Conservation (phyloP, 2,797 vertebrate species). For the Melanotaenia maccullochi region DNA sequence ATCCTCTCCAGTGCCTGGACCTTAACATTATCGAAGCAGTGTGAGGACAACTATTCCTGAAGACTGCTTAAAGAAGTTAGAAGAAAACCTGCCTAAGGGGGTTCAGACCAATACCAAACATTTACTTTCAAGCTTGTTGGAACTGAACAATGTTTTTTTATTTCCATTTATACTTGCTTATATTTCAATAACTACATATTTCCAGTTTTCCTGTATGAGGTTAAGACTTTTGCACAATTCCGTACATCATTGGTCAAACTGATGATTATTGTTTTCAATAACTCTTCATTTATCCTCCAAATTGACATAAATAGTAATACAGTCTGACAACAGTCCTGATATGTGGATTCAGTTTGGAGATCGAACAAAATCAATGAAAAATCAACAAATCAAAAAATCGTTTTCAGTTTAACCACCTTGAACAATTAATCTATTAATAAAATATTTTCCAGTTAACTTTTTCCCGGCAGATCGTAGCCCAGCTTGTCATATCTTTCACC, state of each 20-base stretch:
- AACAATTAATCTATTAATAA: too few species aligned
- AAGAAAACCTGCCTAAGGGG: neutral
- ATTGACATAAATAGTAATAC: neutral
- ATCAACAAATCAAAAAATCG: neutral
- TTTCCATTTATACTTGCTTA: neutral
- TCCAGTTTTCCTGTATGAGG: neutral
- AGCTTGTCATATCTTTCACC: neutral
- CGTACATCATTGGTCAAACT: neutral
- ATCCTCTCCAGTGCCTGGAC: neutral
- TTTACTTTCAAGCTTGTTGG: neutral
- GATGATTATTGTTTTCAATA: neutral
- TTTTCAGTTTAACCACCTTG: neutral
- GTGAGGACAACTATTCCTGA: neutral
- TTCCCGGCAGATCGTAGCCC: neutral
- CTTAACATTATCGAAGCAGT: neutral
- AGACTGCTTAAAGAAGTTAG: neutral
- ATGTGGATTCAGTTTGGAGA: too few species aligned
- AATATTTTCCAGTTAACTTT: neutral
- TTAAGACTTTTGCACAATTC: neutral
- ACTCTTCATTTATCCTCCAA: neutral
- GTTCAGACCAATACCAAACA: neutral
- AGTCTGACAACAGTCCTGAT: neutral
- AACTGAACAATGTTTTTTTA: neutral
- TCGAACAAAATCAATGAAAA: neutral
- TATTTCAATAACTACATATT: neutral